Percentiles rank a stretch among this genome's conserved stretches.
Evolutionary conservation across 2,888 invertebrate genomes (phyloP).

Genomic region (Omphaloscelis lunosa): DNA sequence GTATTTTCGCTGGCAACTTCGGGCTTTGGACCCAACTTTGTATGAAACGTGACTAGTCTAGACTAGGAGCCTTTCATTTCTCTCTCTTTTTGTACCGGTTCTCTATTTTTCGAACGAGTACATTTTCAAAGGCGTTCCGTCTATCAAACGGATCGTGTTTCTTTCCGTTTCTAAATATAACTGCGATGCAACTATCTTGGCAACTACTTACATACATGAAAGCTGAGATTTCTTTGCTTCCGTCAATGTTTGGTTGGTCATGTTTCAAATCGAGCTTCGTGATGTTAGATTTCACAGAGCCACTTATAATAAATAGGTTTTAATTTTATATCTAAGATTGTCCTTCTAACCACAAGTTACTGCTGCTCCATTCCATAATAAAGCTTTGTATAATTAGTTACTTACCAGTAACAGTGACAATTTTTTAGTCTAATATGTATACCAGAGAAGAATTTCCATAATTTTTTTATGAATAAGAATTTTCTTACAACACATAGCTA

Average conservation of each 20-base stretch:
- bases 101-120: neutral
- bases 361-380: neutral
- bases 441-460: neutral
- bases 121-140: neutral
- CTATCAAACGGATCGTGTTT: constrained; percentile 18
- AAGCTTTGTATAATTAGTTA: neutral
- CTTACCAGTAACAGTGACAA: neutral
- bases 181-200: constrained; percentile 29
- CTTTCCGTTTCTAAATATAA: constrained; percentile 46
- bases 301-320: no score
- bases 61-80: no score
- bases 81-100: neutral
- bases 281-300: neutral
- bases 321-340: neutral
- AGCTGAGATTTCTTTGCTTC: constrained; percentile 10
- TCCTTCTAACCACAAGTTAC: neutral
- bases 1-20: no score
- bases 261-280: neutral
- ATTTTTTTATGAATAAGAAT: constrained; percentile 2
- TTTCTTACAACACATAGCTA: neutral
- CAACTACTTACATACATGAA: constrained; percentile 14
- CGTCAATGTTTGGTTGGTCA: neutral
- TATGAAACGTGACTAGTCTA: no score
- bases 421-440: neutral
- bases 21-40: no score